Base-by-base conservation (phyloP, 1,140 invertebrate genomes). In the Macrobrachium nipponense region DNA sequence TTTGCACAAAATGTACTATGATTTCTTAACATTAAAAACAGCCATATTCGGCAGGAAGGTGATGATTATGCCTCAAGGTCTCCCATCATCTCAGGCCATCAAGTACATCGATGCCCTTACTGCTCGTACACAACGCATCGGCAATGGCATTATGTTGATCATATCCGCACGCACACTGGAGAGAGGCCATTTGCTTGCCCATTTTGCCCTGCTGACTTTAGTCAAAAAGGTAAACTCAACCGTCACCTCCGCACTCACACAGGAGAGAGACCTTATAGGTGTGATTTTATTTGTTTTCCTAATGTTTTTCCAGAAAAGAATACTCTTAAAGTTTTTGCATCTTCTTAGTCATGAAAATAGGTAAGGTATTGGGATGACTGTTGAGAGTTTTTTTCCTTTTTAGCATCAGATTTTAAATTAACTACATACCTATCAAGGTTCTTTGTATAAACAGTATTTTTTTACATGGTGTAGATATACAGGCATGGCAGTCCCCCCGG, bases 81-180 rank as follows among this genome's bases (percentile, higher is more conserved):
- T 17, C 59, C n/a, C 36, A 27, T n/a, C n/a, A n/a, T 58, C 73
- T 60, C 61, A 43, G 61, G 59, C 73, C 27, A 60, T 17, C 76
- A 84, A 75, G 7, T 77, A 17, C 82, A 84, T 72, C 82, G 68
- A 27, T 85, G 83, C 60, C n/a, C 83, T n/a, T 85, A 85, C 76
- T 85, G 83, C 66, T 85, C 83, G 10, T 85, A 85, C 64, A 59
- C 77, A 76, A 85, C 83, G 23, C 17, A 44, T n/a, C 23, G 83
- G 23, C 78, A 85, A 73, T 51, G 61, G 44, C 75, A 85, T 23
- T 72, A 79, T 20, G 73, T 70, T 59, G 59, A 60, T 36, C 83
- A 85, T 51, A 72, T 85, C 61, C 83, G 83, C n/a, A 85, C 83
- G 27, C 83, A 85, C 76, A 85, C 83, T 20, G 83, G 83, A 58